phyloP scores from a whole-genome alignment of 2,888 invertebrate genomes.

The Dione vanillae region DNA sequence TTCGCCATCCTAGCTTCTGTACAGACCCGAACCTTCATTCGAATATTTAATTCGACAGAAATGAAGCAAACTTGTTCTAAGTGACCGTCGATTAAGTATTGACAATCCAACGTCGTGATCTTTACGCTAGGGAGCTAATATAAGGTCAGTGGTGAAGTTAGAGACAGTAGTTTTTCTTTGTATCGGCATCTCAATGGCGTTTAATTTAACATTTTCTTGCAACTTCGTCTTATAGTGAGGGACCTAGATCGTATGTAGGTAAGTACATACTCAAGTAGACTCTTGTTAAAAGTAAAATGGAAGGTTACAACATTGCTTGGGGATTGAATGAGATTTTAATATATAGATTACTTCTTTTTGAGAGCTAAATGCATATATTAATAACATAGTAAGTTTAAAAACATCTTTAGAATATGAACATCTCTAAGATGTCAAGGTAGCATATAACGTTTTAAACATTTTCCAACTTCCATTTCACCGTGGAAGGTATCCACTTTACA shows the following conservation, averaged over 20 bases:
- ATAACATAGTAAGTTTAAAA: too few relatives aligned
- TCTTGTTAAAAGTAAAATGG: conserved; percentile 33
- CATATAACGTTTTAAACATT: neutral
- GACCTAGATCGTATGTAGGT: conserved; percentile 44
- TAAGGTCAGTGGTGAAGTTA: conserved; percentile 48
- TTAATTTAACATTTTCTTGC: conserved; percentile 39
- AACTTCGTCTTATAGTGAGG: conserved; percentile 34
- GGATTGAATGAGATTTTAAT: conserved; percentile 29
- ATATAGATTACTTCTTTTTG: neutral
- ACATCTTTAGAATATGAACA: too few relatives aligned
- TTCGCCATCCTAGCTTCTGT: conserved; percentile 70
- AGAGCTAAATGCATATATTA: neutral
- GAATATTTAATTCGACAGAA: conserved; percentile 75
- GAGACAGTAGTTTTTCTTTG: conserved; percentile 18
- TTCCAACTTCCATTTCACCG: neutral
- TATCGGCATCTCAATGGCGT: conserved; percentile 24
- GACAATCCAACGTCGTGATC: conserved; percentile 43
- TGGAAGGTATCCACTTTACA: neutral
- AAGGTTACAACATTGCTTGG: conserved; percentile 32
- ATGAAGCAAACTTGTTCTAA: conserved; percentile 77
- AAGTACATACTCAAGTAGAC: conserved; percentile 45
- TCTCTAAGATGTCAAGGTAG: neutral
- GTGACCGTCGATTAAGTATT: conserved; percentile 60
- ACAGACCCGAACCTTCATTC: conserved; percentile 66
- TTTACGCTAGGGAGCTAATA: conserved; percentile 41